Evolutionary conservation across 2,888 invertebrate species (phyloP).

Genomic region (Steromphala cineraria): DNA sequence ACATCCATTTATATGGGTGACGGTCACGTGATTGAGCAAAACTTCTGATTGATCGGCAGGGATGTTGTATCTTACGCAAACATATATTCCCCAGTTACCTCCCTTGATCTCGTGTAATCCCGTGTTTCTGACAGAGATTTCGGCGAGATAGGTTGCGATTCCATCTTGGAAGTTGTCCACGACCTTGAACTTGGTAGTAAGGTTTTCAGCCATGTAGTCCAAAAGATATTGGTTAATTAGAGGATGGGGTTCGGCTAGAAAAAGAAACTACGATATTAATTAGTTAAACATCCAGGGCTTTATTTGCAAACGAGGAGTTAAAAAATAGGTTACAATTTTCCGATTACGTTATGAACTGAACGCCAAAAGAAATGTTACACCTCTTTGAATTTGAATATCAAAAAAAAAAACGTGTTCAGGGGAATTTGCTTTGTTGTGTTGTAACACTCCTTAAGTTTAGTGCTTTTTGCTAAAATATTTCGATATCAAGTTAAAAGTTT

Average conservation of each 20-base stretch:
- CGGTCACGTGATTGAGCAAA: conserved; percentile 19
- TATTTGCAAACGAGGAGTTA: no score
- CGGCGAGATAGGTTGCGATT: conserved; percentile 28
- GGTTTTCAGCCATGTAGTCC: conserved; percentile 53
- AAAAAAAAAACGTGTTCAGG: no score
- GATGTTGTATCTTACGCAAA: conserved; percentile 41
- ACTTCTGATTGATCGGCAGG: conserved; percentile 26
- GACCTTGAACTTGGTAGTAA: conserved; percentile 45
- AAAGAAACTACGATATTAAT: no score
- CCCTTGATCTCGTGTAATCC: conserved; percentile 38
- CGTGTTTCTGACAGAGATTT: conserved; percentile 42
- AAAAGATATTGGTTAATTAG: conserved; percentile 46
- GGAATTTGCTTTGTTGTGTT: no score
- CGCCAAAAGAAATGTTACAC: no score
- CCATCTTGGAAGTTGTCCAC: conserved; percentile 40
- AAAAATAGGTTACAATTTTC: no score
- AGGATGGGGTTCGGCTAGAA: background rate
- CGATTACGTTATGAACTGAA: no score
- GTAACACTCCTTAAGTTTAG: no score
- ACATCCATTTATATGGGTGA: conserved; percentile 48
- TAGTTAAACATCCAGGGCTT: no score
- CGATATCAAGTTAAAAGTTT: no score
- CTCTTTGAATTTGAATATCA: no score
- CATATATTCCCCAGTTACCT: conserved; percentile 62
- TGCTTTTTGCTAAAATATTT: no score